A percentile compares a stretch with the other conserved stretches of the same genome.
Evolutionary conservation across 2,797 vertebrate species (phyloP).

Genomic region (Protosalanx chinensis): DNA sequence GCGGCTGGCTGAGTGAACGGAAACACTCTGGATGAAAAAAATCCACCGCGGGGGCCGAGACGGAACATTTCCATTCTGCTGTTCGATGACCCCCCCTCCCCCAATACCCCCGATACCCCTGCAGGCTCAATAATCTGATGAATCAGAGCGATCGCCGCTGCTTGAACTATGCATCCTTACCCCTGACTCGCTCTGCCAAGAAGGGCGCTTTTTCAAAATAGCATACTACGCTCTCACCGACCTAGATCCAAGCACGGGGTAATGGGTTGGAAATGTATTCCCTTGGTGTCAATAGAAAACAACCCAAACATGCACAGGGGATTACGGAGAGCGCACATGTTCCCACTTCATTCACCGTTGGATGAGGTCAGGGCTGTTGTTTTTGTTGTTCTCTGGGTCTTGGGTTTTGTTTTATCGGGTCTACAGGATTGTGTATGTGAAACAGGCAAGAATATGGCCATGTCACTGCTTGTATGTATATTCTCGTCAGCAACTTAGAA

Average conservation of each 20-base stretch:
- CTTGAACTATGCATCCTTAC: background rate
- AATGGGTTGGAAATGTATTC: slow-evolving; percentile 12
- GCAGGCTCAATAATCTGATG: slow-evolving; percentile 14
- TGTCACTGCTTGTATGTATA: background rate
- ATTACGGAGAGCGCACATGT: background rate
- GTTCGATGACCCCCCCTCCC: background rate
- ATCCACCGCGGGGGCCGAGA: slow-evolving; percentile 16
- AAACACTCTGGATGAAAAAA: slow-evolving; percentile 32
- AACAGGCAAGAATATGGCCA: too few relatives aligned
- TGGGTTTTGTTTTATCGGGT: too few relatives aligned
- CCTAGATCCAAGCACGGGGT: background rate
- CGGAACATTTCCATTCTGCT: slow-evolving; percentile 20
- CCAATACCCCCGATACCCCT: slow-evolving; percentile 2
- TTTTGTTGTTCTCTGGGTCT: background rate
- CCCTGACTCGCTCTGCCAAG: background rate
- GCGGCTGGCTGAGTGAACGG: slow-evolving; percentile 20
- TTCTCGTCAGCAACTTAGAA: background rate
- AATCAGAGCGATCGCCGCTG: background rate
- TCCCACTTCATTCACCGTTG: background rate
- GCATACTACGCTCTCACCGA: background rate
- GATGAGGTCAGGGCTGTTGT: background rate
- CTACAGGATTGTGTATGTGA: background rate
- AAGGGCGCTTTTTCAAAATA: slow-evolving; percentile 9
- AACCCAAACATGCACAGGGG: too few relatives aligned
- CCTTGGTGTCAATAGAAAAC: background rate